These are phyloP conservation scores for Hartigia nigra DNA, from an alignment of 2,888 invertebrate species.

Conservation along the genomic window DNA sequence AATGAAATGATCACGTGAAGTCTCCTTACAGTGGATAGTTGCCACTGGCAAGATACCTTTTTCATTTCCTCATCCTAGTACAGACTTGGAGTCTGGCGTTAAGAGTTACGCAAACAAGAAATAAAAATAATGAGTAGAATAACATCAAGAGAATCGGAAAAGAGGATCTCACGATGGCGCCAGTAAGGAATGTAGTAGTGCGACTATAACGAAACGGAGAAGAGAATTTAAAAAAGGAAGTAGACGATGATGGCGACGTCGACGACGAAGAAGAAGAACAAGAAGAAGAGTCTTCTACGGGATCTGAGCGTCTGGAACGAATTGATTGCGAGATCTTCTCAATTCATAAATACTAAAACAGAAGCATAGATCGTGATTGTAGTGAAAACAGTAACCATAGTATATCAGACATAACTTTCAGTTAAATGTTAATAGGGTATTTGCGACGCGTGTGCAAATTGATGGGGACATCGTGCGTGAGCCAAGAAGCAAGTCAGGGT, in stretches of 20 bases:
- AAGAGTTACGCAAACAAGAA: not conserved
- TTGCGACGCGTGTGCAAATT: slow-evolving; percentile 11
- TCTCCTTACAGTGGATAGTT: not conserved
- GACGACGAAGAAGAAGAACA: not conserved
- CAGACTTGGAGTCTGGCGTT: not conserved
- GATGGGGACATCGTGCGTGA: slow-evolving; percentile 1
- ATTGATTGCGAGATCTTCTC: not conserved
- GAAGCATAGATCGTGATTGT: not conserved
- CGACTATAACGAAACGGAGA: not conserved
- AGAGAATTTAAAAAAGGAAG: not conserved
- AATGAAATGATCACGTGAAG: not conserved
- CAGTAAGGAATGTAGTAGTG: not conserved
- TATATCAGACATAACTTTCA: not conserved
- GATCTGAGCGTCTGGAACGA: not conserved
- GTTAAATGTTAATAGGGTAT: slow-evolving; percentile 9
- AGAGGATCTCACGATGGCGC: not conserved
- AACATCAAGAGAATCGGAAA: not conserved
- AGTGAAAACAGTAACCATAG: not conserved
- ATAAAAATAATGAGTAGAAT: not conserved
- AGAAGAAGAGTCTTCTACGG: not conserved
- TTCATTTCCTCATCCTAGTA: not conserved
- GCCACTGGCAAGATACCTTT: not conserved
- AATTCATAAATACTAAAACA: not conserved
- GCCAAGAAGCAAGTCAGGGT: not conserved
- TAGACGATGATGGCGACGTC: not conserved